Base-by-base conservation (phyloP, 2,888 invertebrate genomes). In the Cantharis lateralis region DNA sequence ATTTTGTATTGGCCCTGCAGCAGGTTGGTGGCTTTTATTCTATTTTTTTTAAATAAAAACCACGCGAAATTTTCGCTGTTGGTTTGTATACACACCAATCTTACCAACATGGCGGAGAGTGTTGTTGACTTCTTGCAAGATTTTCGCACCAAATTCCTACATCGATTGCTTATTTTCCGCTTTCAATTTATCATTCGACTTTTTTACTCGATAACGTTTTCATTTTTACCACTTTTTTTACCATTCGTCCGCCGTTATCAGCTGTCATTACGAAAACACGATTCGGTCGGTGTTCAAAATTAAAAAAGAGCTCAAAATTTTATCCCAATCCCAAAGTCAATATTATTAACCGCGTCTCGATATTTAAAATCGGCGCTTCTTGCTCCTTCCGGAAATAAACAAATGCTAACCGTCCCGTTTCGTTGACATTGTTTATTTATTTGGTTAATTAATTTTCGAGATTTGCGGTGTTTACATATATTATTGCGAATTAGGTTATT, bases 91-190 rank as follows among this genome's bases (percentile, higher is more conserved):
- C 64, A 77, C 75, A 75, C 70, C 75, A 72, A 66, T 75, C 70
- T 78, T 75, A 76, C 83, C 84, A 85, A 85, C 82, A 85, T 85
- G 85, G 85, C 84, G 84, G 84, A 82, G 77, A 72, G 80, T 83
- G 82, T 48, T 48, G 48, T 82, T 82, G 82, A 82, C 81, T 83
- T 76, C 76, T 76, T 78, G 32, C 24, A 75, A 76, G 78, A 77
- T 75, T 79, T 79, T 77, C 71, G 74, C 74, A 73, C 74, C 70
- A 79, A 78, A 72, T 75, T 71, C 73, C 26, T 64, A 66, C 73
- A 70, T 24, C 26, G 62, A 48, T 71, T 68, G 68, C 20, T 70
- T 68, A 20, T 15, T 11, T 68, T 70, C 74, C 77, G 62, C 48
- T 74, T 70, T n/a, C 28, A 48, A 72, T 68, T 18, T 11, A 61